Base-by-base conservation (phyloP, 30 jellyfish, hydroid and myxozoan genomes). In the Mastigias papua region DNA sequence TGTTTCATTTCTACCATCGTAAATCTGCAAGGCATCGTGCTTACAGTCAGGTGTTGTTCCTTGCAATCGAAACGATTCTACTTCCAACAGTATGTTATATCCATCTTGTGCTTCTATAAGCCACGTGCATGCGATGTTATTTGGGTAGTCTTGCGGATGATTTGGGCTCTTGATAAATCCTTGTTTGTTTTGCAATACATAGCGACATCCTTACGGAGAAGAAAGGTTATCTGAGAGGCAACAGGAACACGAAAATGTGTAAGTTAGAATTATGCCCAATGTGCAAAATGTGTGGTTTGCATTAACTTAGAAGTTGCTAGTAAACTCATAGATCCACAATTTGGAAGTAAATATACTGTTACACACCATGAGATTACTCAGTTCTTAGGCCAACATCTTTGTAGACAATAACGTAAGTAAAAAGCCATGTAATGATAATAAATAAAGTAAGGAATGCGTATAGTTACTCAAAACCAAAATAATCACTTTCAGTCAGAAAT, bases 71-170 rank as follows among this genome's bases (percentile, higher is more conserved):
- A 94, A 94, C 26, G 87, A 70, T 1, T 61, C 78, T 25, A 87
- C 80, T 57, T 64, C 71, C 57, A 94, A 61, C 29, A 82, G 31
- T 65, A 94, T 94, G 4, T 69, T 84, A 72, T 76, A 69, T 29
- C 96, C 98, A 3, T 35, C 58, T 63, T 87, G 97, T 0, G 87
- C 97, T 32, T 46, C 81, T 13, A 94, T 94, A 71, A 42, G 64
- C 98, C 98, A 94, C 48, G 98, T 64, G 46, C 98, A 94, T 29
- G 35, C 88, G 23, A 84, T 48, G 73, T 90, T 89, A 37, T 57
- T 60, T 21, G 97, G 96, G 69, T 94, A 94, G 6, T 72, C 34
- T 30, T 71, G 69, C 5, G 98, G 98, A 48, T 89, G 84, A 31
- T 88, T 73, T 16, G 98, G 97, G 50, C 97, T 89, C 72, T 76